Conservation (phyloP, 1,140 invertebrate genomes). For the Drosophila malerkotliana region DNA sequence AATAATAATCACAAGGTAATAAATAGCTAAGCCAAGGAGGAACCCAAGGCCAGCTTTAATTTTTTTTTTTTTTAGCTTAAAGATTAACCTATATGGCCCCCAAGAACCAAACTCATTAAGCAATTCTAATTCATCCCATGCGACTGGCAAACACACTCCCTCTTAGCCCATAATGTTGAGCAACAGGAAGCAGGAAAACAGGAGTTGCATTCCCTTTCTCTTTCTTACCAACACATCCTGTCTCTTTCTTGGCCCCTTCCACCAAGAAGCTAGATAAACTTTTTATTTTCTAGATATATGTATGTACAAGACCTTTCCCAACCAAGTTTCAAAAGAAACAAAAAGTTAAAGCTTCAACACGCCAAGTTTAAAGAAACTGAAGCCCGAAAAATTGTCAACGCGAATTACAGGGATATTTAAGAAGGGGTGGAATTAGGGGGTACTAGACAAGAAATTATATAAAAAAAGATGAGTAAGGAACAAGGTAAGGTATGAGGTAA, state of each 20-base stretch:
- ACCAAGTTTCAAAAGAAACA: not conserved
- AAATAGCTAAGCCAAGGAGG: not conserved
- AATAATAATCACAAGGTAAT: constrained; percentile 4
- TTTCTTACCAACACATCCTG: not conserved
- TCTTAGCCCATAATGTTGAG: not conserved
- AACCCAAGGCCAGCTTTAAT: too few species aligned
- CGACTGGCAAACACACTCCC: not conserved
- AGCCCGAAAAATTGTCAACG: constrained; percentile 68
- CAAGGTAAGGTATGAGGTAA: not conserved
- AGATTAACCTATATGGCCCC: too few species aligned
- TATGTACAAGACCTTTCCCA: not conserved
- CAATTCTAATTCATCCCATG: not conserved
- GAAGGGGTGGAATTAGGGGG: too few species aligned
- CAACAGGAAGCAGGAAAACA: not conserved
- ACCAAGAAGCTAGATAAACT: not conserved
- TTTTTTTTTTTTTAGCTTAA: too few species aligned
- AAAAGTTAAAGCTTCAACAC: constrained; percentile 18
- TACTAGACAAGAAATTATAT: too few species aligned
- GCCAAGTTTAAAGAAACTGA: constrained; percentile 3
- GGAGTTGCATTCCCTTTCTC: not conserved
- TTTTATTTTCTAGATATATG: not conserved
- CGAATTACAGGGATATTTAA: constrained; percentile 77
- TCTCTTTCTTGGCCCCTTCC: too few species aligned
- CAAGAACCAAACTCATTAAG: not conserved
- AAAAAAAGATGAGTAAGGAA: too few species aligned